Conservation (phyloP, 2,888 invertebrate genomes). For the Plagodis dolabraria region DNA sequence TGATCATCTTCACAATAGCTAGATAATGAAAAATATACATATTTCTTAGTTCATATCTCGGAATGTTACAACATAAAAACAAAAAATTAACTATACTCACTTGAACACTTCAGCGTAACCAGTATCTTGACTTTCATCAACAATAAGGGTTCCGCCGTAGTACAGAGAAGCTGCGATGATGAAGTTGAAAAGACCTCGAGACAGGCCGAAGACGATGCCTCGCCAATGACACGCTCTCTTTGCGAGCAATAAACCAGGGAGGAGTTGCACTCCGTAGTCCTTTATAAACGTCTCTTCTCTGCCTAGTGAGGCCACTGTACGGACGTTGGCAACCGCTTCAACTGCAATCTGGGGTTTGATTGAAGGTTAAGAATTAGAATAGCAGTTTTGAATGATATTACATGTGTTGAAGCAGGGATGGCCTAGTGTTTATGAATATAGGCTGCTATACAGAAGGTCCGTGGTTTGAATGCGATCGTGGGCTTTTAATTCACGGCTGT, state of each 20-base stretch:
- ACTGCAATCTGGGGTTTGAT: slow-evolving; percentile 85
- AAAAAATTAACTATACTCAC: slow-evolving; percentile 70
- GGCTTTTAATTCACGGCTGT: too few species aligned
- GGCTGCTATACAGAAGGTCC: too few species aligned
- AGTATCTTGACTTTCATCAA: slow-evolving; percentile 75
- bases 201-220: slow-evolving; percentile 89
- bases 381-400: too few species aligned
- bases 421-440: too few species aligned
- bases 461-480: too few species aligned
- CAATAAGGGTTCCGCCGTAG: slow-evolving; percentile 89
- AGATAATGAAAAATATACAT: too few species aligned
- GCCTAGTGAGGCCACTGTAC: slow-evolving; percentile 90
- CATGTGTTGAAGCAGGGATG: too few species aligned
- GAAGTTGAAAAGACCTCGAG: slow-evolving; percentile 89
- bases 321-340: slow-evolving; percentile 91
- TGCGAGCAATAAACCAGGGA: slow-evolving; percentile 85
- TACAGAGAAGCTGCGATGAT: slow-evolving; percentile 89
- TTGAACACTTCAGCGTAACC: slow-evolving; percentile 87
- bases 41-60: not conserved
- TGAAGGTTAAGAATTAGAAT: too few species aligned
- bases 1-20: too few species aligned
- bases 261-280: slow-evolving; percentile 86
- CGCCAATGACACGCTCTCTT: slow-evolving; percentile 87
- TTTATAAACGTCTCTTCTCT: slow-evolving; percentile 88
- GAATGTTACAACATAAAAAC: not conserved